Percentiles rank a stretch among this genome's conserved stretches.
These are phyloP conservation scores for Gryon sp. DNA, from an alignment of 1,140 invertebrate genomes.

Conservation along the genomic window DNA sequence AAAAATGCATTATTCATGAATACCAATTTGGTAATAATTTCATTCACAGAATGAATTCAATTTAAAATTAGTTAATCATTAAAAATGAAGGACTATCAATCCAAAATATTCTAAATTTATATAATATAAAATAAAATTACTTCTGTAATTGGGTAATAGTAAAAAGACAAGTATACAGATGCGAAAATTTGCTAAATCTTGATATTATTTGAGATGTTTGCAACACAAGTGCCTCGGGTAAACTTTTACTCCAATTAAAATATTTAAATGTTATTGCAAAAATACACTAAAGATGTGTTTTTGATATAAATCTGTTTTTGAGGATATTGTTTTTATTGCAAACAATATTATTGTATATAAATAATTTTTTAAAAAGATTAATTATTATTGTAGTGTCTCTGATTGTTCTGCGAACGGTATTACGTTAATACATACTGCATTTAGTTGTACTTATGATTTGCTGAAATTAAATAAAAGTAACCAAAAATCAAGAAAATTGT, in stretches of 20 bases:
- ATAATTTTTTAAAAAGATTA: constrained; percentile 33
- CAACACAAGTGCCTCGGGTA: constrained; percentile 24
- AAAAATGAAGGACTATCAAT: too few relatives aligned
- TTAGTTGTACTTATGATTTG: constrained; percentile 57
- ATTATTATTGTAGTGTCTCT: constrained; percentile 21
- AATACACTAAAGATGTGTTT: too few relatives aligned
- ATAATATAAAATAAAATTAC: neutral
- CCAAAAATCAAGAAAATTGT: neutral
- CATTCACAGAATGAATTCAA: too few relatives aligned
- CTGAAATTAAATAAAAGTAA: constrained; percentile 43
- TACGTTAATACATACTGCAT: constrained; percentile 38
- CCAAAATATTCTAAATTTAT: too few relatives aligned
- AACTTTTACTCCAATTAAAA: neutral
- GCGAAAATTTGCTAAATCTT: too few relatives aligned
- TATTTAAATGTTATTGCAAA: too few relatives aligned
- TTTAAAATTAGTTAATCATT: too few relatives aligned
- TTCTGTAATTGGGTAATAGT: too few relatives aligned
- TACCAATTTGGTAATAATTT: too few relatives aligned
- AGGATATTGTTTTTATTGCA: constrained; percentile 16
- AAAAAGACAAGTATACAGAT: too few relatives aligned
- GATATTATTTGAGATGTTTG: neutral
- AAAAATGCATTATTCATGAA: too few relatives aligned
- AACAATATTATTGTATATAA: constrained; percentile 18
- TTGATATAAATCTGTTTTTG: too few relatives aligned
- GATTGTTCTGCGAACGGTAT: constrained; percentile 25